These are phyloP conservation scores for Megalurothrips usitatus DNA, from an alignment of 2,888 invertebrate species.

Conservation along the genomic window DNA sequence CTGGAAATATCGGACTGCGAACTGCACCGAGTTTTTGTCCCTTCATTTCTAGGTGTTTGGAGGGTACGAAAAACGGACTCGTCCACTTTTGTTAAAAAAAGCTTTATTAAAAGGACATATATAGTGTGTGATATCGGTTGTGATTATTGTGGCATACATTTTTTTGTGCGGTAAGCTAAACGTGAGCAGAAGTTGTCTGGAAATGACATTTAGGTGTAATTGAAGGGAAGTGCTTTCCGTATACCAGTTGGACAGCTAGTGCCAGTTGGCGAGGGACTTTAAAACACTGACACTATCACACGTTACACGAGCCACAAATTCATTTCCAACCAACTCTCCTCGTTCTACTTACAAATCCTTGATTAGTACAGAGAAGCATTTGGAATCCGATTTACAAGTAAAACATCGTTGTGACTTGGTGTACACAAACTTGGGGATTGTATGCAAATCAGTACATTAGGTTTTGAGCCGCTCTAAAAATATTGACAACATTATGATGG, in stretches of 20 bases:
- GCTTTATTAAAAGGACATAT: slow-evolving; percentile 23
- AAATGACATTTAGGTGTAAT: neutral
- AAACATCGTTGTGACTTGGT: too few species aligned
- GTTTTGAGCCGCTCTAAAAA: slow-evolving; percentile 1
- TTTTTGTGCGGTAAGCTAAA: neutral
- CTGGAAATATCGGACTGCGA: too few species aligned
- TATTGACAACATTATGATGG: slow-evolving; percentile 23
- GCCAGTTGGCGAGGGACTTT: neutral
- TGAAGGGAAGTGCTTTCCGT: too few species aligned
- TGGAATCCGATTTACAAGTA: neutral
- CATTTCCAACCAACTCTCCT: neutral
- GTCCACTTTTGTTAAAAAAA: neutral
- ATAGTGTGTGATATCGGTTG: neutral
- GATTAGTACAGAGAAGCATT: neutral
- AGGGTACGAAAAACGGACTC: neutral
- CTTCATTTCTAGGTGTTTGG: too few species aligned
- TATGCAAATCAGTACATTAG: neutral
- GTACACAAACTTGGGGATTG: neutral
- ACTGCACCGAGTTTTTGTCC: too few species aligned
- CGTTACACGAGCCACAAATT: neutral
- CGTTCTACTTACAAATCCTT: neutral
- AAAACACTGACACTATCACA: neutral
- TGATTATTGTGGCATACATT: neutral
- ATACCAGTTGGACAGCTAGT: neutral
- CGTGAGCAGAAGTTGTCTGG: neutral